phyloP scores from a whole-genome alignment of 2,888 invertebrate genomes.

The Sinohyriopsis cumingii region DNA sequence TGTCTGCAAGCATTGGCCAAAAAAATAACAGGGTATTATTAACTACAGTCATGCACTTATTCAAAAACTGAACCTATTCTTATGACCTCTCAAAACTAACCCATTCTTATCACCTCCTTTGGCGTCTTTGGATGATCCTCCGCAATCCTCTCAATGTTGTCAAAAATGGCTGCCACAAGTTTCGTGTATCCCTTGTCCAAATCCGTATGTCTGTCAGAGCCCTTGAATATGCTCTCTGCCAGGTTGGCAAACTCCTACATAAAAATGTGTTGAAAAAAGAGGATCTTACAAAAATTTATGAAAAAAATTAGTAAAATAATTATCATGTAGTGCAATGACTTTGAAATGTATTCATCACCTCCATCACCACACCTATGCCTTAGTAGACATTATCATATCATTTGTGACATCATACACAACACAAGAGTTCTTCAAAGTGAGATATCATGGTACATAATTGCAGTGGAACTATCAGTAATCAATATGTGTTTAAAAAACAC shows the following conservation, averaged over 20 bases:
- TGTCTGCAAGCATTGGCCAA: neutral
- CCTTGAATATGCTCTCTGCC: slow-evolving; percentile 89
- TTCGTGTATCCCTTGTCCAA: slow-evolving; percentile 68
- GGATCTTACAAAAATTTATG: no score
- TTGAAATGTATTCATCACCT: neutral
- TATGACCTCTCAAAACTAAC: slow-evolving; percentile 66
- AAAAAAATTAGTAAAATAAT: slow-evolving; percentile 1
- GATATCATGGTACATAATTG: no score
- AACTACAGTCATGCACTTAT: neutral
- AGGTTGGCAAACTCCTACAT: slow-evolving; percentile 84
- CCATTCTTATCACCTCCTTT: slow-evolving; percentile 91
- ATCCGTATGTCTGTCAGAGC: slow-evolving; percentile 81
- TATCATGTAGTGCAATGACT: neutral
- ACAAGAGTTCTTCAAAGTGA: no score
- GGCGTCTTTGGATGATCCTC: slow-evolving; percentile 93
- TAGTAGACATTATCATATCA: neutral
- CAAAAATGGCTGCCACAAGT: slow-evolving; percentile 85
- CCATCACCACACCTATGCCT: neutral
- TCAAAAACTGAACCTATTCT: neutral
- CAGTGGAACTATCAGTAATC: no score
- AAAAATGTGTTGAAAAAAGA: neutral
- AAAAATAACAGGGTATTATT: neutral
- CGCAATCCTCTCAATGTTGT: slow-evolving; percentile 85
- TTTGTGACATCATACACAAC: neutral
- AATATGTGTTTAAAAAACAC: no score